A percentile compares a stretch with the other conserved stretches of the same genome.
Conservation (phyloP, 2,888 invertebrate species). For the Dorcus parallelipipedus region DNA sequence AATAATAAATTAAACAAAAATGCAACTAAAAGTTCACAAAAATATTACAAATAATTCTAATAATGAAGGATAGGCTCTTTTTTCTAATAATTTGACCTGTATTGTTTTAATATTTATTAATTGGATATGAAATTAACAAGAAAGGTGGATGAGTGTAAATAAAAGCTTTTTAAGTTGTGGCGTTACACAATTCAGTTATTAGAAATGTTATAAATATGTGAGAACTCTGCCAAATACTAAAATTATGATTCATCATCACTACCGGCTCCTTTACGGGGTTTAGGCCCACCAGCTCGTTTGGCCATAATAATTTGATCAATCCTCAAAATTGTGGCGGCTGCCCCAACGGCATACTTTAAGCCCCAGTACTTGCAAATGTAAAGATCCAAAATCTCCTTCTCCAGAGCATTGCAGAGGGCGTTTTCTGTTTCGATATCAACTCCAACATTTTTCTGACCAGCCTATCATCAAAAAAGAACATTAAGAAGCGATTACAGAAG, state of each 20-base stretch:
- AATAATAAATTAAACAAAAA: too few relatives aligned
- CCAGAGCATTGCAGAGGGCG: conserved; percentile 70
- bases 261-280: conserved; percentile 63
- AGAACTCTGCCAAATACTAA: not conserved
- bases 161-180: too few relatives aligned
- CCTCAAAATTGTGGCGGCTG: conserved; percentile 87
- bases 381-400: conserved; percentile 78
- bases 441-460: conserved; percentile 72
- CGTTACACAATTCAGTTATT: too few relatives aligned
- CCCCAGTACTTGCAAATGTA: conserved; percentile 89
- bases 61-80: too few relatives aligned
- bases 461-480: conserved; percentile 44
- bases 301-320: conserved; percentile 99
- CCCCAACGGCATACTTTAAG: conserved; percentile 90
- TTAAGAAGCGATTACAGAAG: not conserved
- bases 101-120: not conserved
- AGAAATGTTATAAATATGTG: too few relatives aligned
- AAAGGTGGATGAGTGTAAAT: not conserved
- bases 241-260: conserved; percentile 65
- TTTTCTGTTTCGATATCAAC: conserved; percentile 83
- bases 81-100: too few relatives aligned
- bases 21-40: too few relatives aligned
- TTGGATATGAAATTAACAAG: not conserved
- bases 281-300: conserved; percentile 94
- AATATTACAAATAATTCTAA: too few relatives aligned